Evolutionary conservation across 2,888 invertebrate genomes (phyloP).

Genomic region (Xestia c-nigrum): DNA sequence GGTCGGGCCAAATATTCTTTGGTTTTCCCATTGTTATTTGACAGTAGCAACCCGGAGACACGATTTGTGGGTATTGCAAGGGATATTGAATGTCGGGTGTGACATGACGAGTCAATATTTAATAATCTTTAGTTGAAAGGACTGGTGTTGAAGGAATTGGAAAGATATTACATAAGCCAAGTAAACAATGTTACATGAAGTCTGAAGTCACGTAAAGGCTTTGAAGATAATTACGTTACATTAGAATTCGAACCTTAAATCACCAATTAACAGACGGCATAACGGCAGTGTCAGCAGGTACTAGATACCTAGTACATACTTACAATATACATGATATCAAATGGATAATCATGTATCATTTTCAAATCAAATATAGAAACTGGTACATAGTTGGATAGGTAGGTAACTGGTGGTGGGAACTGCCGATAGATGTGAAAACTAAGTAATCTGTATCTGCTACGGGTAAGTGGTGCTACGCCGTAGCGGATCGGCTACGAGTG

Average conservation of each 20-base stretch:
- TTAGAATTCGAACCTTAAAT: neutral
- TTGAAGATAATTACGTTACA: neutral
- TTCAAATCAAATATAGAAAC: neutral
- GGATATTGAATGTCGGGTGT: neutral
- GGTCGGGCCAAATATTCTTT: neutral
- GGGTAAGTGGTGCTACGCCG: too few relatives aligned
- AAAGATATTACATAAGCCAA: neutral
- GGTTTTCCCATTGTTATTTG: neutral
- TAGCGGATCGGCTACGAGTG: too few relatives aligned
- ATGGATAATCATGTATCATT: neutral
- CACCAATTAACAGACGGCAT: neutral
- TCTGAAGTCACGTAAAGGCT: neutral
- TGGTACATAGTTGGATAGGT: neutral
- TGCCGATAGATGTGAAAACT: too few relatives aligned
- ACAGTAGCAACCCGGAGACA: neutral
- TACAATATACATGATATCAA: neutral
- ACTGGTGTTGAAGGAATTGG: too few relatives aligned
- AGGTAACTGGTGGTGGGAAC: neutral
- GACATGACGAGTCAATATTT: neutral
- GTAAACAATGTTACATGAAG: constrained; percentile 9
- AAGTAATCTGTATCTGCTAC: too few relatives aligned
- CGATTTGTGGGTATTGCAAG: neutral
- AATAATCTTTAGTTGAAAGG: neutral
- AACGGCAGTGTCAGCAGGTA: neutral
- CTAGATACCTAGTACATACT: neutral